A percentile compares a stretch with the other conserved stretches of the same genome.
Evolutionary conservation across 2,113 vertebrate species (phyloP).

Genomic region (Pampusana beccarii): DNA sequence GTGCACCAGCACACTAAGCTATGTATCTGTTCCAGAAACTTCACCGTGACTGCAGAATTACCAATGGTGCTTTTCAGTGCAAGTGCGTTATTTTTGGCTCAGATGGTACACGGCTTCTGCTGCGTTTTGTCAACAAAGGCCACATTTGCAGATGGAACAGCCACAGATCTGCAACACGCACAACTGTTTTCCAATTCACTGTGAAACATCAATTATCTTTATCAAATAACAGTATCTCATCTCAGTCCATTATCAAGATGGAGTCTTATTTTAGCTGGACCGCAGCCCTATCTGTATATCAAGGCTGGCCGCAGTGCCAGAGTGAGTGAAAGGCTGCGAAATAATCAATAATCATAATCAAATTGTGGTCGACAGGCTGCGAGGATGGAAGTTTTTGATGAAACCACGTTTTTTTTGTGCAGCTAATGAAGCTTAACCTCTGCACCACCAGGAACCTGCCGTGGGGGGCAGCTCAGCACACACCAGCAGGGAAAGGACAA

Average conservation of each 20-base stretch:
- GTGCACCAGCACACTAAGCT: not conserved
- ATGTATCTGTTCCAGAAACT: not conserved
- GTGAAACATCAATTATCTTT: constrained; percentile 84
- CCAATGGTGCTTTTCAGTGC: fast-evolving
- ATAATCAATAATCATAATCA: constrained; percentile 85
- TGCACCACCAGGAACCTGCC: too few species aligned
- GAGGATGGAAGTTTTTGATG: too few species aligned
- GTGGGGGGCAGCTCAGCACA: too few species aligned
- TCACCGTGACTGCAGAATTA: not conserved
- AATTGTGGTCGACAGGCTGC: constrained; percentile 75
- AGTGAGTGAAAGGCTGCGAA: constrained; percentile 75
- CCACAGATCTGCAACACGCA: constrained; percentile 18
- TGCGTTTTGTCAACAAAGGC: constrained; percentile 58
- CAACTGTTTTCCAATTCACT: constrained; percentile 78
- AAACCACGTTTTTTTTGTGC: too few species aligned
- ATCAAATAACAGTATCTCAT: constrained; percentile 84
- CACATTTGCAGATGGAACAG: constrained; percentile 57
- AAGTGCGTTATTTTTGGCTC: not conserved
- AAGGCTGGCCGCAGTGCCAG: constrained; percentile 70
- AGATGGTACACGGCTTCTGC: not conserved
- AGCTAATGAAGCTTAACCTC: too few species aligned
- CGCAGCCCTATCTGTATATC: constrained; percentile 77
- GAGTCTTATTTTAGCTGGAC: constrained; percentile 75
- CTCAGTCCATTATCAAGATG: constrained; percentile 82
- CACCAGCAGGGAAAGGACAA: too few species aligned